Percentiles rank a stretch among this genome's conserved stretches.
Conservation (phyloP, 2,113 vertebrate species). For the Petaurus breviceps region DNA sequence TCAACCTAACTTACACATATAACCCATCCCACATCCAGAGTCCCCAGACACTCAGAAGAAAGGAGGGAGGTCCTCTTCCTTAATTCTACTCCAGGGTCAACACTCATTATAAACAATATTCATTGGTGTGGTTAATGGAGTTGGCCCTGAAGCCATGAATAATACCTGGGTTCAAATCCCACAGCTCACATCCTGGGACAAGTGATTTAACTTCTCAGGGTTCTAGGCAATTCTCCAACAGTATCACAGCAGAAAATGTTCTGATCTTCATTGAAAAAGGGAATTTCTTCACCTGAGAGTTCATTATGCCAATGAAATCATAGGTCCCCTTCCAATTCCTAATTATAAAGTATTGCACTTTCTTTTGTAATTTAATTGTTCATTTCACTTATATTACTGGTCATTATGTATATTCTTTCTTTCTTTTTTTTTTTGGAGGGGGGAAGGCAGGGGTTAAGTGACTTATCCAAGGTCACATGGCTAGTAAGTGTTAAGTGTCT, state of each 20-base stretch:
- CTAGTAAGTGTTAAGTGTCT: no score
- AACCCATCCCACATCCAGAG: background rate
- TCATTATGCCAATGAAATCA: background rate
- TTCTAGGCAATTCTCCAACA: background rate
- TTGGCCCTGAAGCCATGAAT: background rate
- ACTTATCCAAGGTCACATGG: no score
- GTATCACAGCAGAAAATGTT: background rate
- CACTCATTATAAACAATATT: background rate
- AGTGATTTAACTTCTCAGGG: background rate
- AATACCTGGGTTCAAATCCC: background rate
- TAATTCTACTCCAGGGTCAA: background rate
- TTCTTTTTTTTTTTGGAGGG: background rate
- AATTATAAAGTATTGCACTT: background rate
- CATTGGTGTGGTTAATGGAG: background rate
- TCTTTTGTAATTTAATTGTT: background rate
- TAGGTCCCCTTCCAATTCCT: background rate
- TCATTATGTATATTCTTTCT: background rate
- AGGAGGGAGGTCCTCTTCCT: background rate
- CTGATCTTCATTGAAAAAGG: background rate
- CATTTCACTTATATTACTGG: background rate
- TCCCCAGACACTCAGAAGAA: background rate
- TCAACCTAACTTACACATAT: background rate
- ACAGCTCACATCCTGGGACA: background rate
- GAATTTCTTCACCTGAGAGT: background rate
- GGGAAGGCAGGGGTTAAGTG: no score